Evolutionary conservation across 2,113 vertebrate genomes (phyloP).

Genomic region (Clinocottus analis): DNA sequence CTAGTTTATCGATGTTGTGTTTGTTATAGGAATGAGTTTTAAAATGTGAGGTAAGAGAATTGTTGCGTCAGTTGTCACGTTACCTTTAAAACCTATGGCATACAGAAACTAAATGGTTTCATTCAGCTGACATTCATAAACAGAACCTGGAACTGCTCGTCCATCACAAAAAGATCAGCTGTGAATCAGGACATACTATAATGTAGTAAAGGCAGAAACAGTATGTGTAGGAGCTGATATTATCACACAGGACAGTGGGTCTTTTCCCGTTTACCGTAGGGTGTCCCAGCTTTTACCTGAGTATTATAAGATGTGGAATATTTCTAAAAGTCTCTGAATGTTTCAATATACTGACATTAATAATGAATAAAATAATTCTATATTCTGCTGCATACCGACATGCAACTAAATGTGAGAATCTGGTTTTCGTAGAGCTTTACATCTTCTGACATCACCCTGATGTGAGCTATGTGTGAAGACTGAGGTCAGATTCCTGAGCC

Average conservation of each 20-base stretch:
- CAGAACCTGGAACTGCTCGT: not conserved
- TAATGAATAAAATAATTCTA: no score
- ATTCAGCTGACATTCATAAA: not conserved
- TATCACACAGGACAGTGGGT: not conserved
- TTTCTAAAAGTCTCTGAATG: no score
- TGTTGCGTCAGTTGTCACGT: not conserved
- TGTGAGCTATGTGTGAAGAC: slow-evolving; percentile 45
- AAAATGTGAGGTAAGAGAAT: not conserved
- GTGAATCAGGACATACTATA: not conserved
- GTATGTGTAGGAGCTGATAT: not conserved
- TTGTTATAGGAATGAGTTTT: not conserved
- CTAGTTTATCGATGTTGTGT: not conserved
- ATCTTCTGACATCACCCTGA: not conserved
- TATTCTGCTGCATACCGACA: not conserved
- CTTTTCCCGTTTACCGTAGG: not conserved
- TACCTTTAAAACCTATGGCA: not conserved
- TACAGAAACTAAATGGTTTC: not conserved
- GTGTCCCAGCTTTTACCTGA: not conserved
- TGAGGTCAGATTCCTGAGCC: slow-evolving; percentile 62
- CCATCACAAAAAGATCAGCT: not conserved
- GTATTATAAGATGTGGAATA: not conserved
- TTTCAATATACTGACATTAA: no score
- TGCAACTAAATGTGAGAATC: not conserved
- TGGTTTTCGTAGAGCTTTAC: not conserved
- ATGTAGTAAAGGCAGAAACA: not conserved